Percentiles rank a stretch among this genome's conserved stretches.
Evolutionary conservation across 2,888 invertebrate genomes (phyloP).

Genomic region (Meloe dianella): DNA sequence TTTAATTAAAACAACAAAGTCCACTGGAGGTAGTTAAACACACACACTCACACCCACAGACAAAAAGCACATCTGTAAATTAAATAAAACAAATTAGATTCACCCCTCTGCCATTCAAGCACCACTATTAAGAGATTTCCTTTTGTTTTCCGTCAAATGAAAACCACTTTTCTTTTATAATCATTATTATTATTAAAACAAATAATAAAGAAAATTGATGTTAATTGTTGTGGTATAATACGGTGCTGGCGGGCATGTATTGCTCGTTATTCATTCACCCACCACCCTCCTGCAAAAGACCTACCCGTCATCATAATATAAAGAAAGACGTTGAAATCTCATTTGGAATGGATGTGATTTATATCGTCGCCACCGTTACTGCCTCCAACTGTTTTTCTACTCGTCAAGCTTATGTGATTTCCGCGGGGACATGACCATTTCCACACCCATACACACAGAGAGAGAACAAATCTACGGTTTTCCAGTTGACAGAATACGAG

Average conservation of each 20-base stretch:
- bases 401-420: constrained; percentile 31
- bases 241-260: constrained; percentile 25
- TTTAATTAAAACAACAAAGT: constrained; percentile 9
- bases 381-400: constrained; percentile 30
- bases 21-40: background rate
- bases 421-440: constrained; percentile 30
- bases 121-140: background rate
- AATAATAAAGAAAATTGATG: constrained; percentile 3
- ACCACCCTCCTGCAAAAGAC: background rate
- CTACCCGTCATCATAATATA: constrained; percentile 22
- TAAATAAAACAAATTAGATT: background rate
- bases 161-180: background rate
- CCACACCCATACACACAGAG: constrained; percentile 20
- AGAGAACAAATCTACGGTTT: constrained; percentile 23
- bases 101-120: background rate
- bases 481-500: background rate
- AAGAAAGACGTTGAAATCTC: constrained; percentile 32
- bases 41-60: background rate
- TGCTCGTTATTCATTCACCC: constrained; percentile 24
- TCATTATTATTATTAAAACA: background rate
- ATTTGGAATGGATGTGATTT: constrained; percentile 36
- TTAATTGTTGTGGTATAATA: constrained; percentile 10
- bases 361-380: constrained; percentile 25
- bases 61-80: constrained; percentile 2
- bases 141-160: background rate